Evolutionary conservation across 2,113 vertebrate genomes (phyloP), one percentile per base, ranked within the genome.

Genomic region (Nanger granti): DNA sequence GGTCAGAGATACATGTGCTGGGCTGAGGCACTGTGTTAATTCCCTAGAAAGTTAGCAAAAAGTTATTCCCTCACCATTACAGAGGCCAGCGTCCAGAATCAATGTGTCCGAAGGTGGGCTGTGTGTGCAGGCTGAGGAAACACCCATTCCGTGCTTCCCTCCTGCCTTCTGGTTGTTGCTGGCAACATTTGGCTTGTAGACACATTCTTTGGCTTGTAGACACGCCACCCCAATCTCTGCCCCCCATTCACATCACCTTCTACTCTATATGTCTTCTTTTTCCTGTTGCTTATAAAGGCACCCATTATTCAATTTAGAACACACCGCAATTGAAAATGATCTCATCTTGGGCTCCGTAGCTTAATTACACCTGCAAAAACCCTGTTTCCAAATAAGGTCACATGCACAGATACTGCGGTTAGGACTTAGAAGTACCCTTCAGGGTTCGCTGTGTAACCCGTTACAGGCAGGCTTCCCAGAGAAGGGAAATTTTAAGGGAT

Each of bases 101-200:
- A 20, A 82, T 49, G 82, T 83, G 41, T 18, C 26, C 11, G 12
- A 52, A 49, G 26, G 57, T 3, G 31, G 24, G 44, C 17, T n/a
- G n/a, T 22, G 9, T 37, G 66, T 37, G 66, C 66, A 80, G 34
- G 54, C 7, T 49, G 1, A 69, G 89, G 28, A 79, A 31, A 14
- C 55, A 4, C 3, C 24, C 8, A 2, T 20, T 9, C 69, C 15
- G 0, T 0, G 14, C 31, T 52, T 4, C 7, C 28, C 52, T 37
- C 11, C 34, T n/a, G 1, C 13, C 15, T 4, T 37, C 5, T 4
- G 37, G n/a, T 3, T 7, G 4, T 34, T 11, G 69, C 79, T 26
- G 73, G 17, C 17, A 3, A 1, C n/a, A 31, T 22, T 28, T 22
- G 17, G 54, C 28, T 49, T 14, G 3, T 41, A 41, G 41, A 41